A percentile compares a stretch with the other conserved stretches of the same genome.
Conservation (phyloP, 2,113 vertebrate species). For the Prionailurus bengalensis region DNA sequence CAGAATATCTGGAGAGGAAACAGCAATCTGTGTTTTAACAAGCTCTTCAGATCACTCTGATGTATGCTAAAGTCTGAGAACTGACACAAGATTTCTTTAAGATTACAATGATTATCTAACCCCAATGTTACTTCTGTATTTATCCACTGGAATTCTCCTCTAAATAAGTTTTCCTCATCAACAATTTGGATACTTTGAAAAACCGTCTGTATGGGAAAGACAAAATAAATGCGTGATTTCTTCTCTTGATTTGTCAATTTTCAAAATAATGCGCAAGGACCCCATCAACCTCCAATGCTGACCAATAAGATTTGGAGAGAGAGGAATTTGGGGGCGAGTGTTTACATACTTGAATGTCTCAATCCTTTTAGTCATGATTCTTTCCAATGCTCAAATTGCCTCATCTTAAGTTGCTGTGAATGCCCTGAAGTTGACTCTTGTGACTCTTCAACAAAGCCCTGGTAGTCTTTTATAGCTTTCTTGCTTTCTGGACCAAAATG, state of each 20-base stretch:
- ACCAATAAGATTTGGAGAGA: neutral
- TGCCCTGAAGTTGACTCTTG: neutral
- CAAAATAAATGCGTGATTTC: neutral
- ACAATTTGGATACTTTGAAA: neutral
- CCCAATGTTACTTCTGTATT: neutral
- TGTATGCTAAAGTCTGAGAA: neutral
- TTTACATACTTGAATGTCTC: neutral
- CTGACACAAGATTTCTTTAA: neutral
- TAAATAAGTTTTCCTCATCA: neutral
- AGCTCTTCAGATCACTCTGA: conserved; percentile 5
- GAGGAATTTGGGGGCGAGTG: neutral
- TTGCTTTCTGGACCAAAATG: neutral
- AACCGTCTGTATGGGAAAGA: neutral
- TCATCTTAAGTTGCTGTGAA: neutral
- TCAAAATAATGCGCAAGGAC: neutral
- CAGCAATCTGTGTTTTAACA: neutral
- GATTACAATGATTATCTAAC: neutral
- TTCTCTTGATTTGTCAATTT: neutral
- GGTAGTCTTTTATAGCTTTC: neutral
- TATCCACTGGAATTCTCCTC: conserved; percentile 2
- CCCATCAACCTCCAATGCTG: neutral
- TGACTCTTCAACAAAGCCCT: neutral
- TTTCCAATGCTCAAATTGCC: neutral
- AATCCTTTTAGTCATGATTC: neutral
- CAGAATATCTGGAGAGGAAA: neutral